Conservation (phyloP, 2,113 vertebrate species). For the Sula dactylatra region DNA sequence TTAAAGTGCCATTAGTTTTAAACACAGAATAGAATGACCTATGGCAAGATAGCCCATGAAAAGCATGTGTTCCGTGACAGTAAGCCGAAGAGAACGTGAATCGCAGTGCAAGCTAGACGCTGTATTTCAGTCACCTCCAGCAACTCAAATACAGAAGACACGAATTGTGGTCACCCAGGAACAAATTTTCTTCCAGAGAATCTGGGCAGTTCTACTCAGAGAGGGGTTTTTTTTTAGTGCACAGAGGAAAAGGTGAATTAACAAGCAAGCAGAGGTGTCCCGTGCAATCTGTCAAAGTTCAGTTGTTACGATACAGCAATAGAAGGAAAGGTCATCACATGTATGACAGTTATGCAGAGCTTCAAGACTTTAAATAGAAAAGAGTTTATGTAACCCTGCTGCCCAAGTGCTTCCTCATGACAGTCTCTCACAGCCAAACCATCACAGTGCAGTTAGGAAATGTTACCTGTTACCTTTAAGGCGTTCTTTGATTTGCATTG, state of each 20-base stretch:
- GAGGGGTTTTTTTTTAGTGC: neutral
- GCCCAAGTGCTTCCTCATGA: constrained; percentile 13
- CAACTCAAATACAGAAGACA: neutral
- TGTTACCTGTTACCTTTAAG: neutral
- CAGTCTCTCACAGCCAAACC: neutral
- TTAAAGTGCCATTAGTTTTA: neutral
- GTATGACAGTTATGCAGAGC: neutral
- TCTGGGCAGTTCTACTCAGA: neutral
- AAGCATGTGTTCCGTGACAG: neutral
- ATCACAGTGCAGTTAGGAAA: neutral
- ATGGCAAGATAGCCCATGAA: neutral
- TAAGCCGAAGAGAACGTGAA: neutral
- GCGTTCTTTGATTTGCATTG: neutral
- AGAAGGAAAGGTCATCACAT: neutral
- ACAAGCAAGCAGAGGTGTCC: neutral
- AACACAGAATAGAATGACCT: neutral
- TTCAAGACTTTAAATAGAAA: constrained; percentile 26
- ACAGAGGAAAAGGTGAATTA: neutral
- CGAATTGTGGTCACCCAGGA: neutral
- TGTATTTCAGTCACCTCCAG: neutral
- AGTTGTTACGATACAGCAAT: neutral
- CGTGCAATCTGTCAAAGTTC: neutral
- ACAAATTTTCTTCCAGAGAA: neutral
- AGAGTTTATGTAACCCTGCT: neutral
- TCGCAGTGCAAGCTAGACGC: neutral